Percentiles rank a stretch among this genome's conserved stretches.
phyloP scores from a whole-genome alignment of 1,140 invertebrate species.

The Drosophila biarmipes region DNA sequence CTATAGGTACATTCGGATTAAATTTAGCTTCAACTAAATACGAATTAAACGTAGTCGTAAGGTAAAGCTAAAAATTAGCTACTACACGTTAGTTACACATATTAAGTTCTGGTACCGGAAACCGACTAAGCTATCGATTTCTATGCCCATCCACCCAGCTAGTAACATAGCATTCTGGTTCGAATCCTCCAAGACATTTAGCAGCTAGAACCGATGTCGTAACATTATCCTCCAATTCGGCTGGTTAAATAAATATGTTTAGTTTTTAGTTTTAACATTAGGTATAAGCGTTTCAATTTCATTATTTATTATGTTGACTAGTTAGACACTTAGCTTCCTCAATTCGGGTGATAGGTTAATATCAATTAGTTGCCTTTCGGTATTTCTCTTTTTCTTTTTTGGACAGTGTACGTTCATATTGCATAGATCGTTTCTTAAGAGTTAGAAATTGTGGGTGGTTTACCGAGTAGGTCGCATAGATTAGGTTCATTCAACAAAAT shows the following conservation, averaged over 20 bases:
- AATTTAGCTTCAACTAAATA: conserved; percentile 68
- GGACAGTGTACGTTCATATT: conserved; percentile 69
- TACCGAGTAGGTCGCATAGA: conserved; percentile 68
- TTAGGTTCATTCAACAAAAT: conserved; percentile 2
- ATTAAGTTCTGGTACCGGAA: conserved; percentile 19
- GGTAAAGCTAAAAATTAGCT: conserved; percentile 41
- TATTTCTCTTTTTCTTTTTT: conserved; percentile 11
- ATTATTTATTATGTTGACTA: conserved; percentile 68
- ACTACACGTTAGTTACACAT: conserved; percentile 30
- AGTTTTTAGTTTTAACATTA: conserved; percentile 34
- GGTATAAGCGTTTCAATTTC: conserved; percentile 74
- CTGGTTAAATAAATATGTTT: conserved; percentile 50
- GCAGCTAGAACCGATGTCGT: conserved; percentile 54
- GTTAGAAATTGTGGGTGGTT: conserved; percentile 66
- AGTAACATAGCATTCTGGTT: conserved; percentile 48
- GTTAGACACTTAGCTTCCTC: conserved; percentile 67
- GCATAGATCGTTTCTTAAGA: conserved; percentile 59
- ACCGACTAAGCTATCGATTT: not conserved
- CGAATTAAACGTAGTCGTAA: conserved; percentile 50
- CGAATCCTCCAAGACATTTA: conserved; percentile 57
- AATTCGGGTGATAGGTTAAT: conserved; percentile 45
- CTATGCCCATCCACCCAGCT: conserved; percentile 10
- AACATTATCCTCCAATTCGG: conserved; percentile 31
- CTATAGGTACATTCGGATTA: conserved; percentile 78
- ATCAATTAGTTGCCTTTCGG: conserved; percentile 29